phyloP scores from a whole-genome alignment of 2,888 invertebrate genomes.

The Horisme vitalbata region DNA sequence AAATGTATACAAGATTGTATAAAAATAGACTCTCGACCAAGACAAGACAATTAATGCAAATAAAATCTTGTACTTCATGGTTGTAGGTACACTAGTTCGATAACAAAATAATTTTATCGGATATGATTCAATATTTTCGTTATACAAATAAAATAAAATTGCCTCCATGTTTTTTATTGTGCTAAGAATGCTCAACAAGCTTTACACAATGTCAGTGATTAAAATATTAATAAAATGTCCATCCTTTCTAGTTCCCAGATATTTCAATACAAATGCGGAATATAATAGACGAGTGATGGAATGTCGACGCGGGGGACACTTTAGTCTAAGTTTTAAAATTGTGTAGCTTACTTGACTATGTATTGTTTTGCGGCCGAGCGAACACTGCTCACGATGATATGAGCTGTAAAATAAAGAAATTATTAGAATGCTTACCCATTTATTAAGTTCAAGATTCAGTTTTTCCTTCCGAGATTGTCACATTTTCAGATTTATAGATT shows the following conservation, averaged over 20 bases:
- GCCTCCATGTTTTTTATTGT: not conserved
- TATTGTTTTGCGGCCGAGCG: slow-evolving; percentile 70
- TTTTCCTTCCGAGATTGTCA: no score
- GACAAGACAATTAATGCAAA: slow-evolving; percentile 5
- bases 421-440: no score
- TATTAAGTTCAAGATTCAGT: no score
- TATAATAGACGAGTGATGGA: slow-evolving; percentile 10
- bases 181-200: not conserved
- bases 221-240: slow-evolving; percentile 6
- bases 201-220: not conserved
- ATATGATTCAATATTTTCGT: no score
- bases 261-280: slow-evolving; percentile 5
- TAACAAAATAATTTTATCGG: no score
- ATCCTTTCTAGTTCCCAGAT: slow-evolving; percentile 19
- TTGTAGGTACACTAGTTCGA: not conserved
- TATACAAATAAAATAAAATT: not conserved
- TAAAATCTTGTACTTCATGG: slow-evolving; percentile 12
- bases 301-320: slow-evolving; percentile 42
- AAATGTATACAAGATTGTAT: slow-evolving; percentile 25
- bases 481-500: no score
- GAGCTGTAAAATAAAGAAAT: slow-evolving; percentile 58
- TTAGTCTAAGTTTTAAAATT: slow-evolving; percentile 63
- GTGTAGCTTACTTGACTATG: slow-evolving; percentile 73
- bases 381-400: slow-evolving; percentile 83
- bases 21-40: slow-evolving; percentile 21